These are phyloP conservation scores for Silurus meridionalis DNA, from an alignment of 2,113 vertebrate species.

Conservation along the genomic window DNA sequence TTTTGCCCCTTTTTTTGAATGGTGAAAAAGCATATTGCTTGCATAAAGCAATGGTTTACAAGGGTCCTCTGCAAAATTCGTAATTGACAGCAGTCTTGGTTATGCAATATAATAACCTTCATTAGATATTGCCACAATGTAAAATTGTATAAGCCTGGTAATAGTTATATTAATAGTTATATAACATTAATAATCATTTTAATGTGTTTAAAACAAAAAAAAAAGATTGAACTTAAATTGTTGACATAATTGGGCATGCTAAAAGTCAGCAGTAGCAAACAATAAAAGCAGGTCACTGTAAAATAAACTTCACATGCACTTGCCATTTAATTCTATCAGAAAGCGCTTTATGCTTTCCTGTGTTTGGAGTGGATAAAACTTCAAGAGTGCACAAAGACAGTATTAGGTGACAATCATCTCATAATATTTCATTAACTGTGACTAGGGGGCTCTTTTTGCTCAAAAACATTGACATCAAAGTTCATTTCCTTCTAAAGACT, in stretches of 20 bases:
- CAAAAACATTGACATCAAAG: background rate
- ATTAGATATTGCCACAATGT: background rate
- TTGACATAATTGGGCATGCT: background rate
- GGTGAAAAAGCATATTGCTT: no score
- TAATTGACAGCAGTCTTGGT: background rate
- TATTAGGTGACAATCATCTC: background rate
- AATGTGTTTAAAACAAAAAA: no score
- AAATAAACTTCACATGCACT: background rate
- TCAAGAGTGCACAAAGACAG: background rate
- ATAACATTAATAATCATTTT: no score
- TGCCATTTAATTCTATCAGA: background rate
- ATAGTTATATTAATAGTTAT: no score
- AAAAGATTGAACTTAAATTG: no score
- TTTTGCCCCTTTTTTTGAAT: background rate
- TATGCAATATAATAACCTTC: background rate
- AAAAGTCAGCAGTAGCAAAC: background rate
- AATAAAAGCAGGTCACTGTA: no score
- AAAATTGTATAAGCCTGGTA: background rate
- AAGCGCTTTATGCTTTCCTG: background rate
- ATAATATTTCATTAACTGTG: background rate
- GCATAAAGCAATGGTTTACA: background rate
- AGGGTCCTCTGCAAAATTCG: background rate
- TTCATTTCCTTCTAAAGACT: slow-evolving; percentile 31
- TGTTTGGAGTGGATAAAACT: background rate
- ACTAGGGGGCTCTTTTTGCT: background rate